Conservation (phyloP, 1,140 invertebrate genomes). For the Protaetia brevitarsis region DNA sequence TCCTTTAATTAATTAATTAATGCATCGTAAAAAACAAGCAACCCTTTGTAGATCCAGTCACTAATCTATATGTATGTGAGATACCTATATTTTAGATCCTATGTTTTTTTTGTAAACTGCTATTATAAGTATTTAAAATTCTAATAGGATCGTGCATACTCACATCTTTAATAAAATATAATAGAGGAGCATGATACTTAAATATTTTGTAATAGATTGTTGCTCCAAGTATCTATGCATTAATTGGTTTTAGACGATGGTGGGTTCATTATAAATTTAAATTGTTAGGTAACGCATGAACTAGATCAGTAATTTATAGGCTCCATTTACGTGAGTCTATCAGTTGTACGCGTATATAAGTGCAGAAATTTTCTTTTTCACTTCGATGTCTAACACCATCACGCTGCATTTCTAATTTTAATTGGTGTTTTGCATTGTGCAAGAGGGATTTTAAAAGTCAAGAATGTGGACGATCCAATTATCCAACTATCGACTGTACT, state of each 20-base stretch:
- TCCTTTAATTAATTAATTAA: too few relatives aligned
- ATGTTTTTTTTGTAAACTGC: too few relatives aligned
- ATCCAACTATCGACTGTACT: background rate
- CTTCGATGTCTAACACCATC: background rate
- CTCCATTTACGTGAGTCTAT: background rate
- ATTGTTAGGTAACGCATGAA: constrained; percentile 15
- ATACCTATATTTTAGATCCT: too few relatives aligned
- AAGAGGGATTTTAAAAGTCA: constrained; percentile 1
- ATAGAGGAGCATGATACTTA: background rate
- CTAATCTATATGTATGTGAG: too few relatives aligned
- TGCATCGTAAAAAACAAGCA: too few relatives aligned
- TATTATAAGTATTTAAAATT: too few relatives aligned
- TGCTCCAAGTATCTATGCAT: background rate
- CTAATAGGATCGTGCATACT: too few relatives aligned
- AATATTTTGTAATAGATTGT: background rate
- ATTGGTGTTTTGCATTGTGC: constrained; percentile 14
- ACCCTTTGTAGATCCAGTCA: too few relatives aligned
- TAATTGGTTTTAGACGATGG: background rate
- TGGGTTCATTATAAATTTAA: background rate
- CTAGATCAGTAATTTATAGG: background rate
- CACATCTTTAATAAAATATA: too few relatives aligned
- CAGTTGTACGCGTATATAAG: background rate
- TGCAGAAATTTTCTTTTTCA: constrained; percentile 1
- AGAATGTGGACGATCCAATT: background rate
- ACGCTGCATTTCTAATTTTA: constrained; percentile 10